Evolutionary conservation across 2,797 vertebrate species (phyloP).

Genomic region (Premnoplex brunnescens): DNA sequence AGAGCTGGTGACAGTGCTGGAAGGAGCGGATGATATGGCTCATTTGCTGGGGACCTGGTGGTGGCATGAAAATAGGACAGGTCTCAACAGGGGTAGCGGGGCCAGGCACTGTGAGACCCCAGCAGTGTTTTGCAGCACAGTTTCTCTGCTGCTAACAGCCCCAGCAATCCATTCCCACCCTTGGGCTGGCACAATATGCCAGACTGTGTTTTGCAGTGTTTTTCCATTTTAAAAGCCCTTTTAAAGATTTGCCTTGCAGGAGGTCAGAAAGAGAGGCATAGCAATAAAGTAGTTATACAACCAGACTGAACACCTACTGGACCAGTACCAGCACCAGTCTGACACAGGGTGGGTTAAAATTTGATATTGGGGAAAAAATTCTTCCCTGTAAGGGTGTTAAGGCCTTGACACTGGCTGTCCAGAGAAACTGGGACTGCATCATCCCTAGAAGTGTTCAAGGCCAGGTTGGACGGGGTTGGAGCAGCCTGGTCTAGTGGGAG

Average conservation of each 20-base stretch:
- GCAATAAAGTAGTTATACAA: neutral
- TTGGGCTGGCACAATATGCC: neutral
- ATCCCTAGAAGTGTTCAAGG: neutral
- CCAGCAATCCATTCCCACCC: neutral
- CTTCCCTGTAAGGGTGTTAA: neutral
- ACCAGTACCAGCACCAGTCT: neutral
- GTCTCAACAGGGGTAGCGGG: neutral
- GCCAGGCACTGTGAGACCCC: neutral
- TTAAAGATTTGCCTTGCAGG: neutral
- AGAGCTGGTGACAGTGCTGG: neutral
- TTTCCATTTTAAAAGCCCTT: neutral
- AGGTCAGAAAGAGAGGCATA: neutral
- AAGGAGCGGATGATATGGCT: neutral
- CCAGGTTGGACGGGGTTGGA: accelerated
- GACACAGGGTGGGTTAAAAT: neutral
- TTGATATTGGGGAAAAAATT: neutral
- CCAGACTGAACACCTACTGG: accelerated
- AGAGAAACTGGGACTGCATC: neutral
- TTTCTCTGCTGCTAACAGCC: neutral
- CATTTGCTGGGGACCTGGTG: neutral
- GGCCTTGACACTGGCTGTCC: neutral
- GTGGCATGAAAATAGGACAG: neutral
- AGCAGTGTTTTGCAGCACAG: neutral
- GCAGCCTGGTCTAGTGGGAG: neutral
- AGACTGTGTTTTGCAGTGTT: neutral